A percentile compares a stretch with the other conserved stretches of the same genome.
These are phyloP conservation scores for Atta cephalotes DNA, from an alignment of 1,140 invertebrate genomes.

Conservation along the genomic window DNA sequence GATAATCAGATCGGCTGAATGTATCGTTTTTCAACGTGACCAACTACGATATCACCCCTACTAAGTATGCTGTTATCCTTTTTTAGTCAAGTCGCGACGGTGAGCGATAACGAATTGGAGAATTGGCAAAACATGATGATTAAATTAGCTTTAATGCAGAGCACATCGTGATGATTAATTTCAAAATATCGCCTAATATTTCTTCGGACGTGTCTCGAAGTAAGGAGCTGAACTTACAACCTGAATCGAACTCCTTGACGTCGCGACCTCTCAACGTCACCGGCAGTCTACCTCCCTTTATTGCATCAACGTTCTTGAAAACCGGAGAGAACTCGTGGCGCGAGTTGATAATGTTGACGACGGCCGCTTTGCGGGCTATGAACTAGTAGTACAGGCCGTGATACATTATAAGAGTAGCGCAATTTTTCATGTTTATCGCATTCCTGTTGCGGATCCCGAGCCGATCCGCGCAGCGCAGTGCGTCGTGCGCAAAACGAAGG, in stretches of 20 bases:
- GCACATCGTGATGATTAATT: constrained; percentile 15
- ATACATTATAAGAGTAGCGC: constrained; percentile 38
- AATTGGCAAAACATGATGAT: constrained; percentile 20
- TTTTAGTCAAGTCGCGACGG: constrained; percentile 7
- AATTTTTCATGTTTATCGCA: constrained; percentile 75
- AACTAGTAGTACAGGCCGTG: constrained; percentile 2
- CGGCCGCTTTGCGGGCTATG: constrained; percentile 10
- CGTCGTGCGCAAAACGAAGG: constrained; percentile 55
- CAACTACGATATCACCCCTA: background rate
- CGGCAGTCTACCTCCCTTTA: background rate
- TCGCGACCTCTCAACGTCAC: constrained; percentile 41
- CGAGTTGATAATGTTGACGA: constrained; percentile 53
- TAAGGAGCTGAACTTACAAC: constrained; percentile 25
- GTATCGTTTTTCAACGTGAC: constrained; percentile 63
- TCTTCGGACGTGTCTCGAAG: background rate
- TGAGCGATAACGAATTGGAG: background rate
- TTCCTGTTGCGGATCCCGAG: constrained; percentile 57
- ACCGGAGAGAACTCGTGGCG: constrained; percentile 13
- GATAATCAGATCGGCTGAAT: constrained; percentile 70
- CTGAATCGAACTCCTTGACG: constrained; percentile 45
- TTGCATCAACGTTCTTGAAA: constrained; percentile 38
- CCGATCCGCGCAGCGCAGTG: constrained; percentile 41
- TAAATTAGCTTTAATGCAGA: constrained; percentile 5
- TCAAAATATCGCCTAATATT: background rate
- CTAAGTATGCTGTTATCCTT: constrained; percentile 12